phyloP scores from a whole-genome alignment of 2,888 invertebrate species.

The Epinotia bilunana region DNA sequence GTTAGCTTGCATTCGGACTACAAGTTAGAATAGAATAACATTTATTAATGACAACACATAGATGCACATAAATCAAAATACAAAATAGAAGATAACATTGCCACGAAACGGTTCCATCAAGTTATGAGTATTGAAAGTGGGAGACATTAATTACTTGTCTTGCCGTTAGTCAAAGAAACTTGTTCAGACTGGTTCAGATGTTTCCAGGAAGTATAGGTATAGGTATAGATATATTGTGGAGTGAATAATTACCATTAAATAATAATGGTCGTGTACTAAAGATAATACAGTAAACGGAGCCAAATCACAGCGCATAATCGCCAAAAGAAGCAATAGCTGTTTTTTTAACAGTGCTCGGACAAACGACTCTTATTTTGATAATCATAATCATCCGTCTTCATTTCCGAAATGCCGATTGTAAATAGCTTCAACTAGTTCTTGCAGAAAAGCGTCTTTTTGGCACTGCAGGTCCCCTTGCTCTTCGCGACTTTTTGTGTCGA shows the following conservation, averaged over 20 bases:
- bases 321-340: neutral
- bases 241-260: neutral
- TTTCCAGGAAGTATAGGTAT: neutral
- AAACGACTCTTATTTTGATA: neutral
- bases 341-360: neutral
- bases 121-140: slow-evolving; percentile 24
- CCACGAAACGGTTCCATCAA: too few species aligned
- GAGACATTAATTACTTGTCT: slow-evolving; percentile 10
- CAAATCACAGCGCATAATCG: too few species aligned
- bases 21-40: too few species aligned
- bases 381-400: too few species aligned
- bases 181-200: neutral
- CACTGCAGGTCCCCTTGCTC: neutral
- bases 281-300: too few species aligned
- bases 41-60: too few species aligned
- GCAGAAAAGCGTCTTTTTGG: neutral
- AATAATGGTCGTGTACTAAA: too few species aligned
- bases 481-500: neutral
- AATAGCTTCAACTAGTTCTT: too few species aligned
- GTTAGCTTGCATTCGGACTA: slow-evolving; percentile 16
- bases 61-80: too few species aligned
- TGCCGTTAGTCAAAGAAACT: neutral
- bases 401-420: neutral
- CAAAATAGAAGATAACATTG: too few species aligned
- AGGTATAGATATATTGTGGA: too few species aligned